Conservation (phyloP, 2,113 vertebrate genomes). For the Leiothrix lutea region DNA sequence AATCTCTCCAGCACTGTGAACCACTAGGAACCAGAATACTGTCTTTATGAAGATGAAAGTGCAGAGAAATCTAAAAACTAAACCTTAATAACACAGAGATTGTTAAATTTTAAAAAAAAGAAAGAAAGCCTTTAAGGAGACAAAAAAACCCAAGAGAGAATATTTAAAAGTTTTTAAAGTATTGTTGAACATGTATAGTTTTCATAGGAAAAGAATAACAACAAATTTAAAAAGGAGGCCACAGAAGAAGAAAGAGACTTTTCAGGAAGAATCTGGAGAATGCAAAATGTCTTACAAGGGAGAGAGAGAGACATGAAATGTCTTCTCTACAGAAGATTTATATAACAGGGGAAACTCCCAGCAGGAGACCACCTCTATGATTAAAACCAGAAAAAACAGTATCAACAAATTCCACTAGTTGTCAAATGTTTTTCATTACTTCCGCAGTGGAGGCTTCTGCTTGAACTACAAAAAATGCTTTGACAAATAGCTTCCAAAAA, state of each 20-base stretch:
- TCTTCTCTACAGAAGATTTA: conserved; percentile 20
- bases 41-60: not conserved
- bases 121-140: not conserved
- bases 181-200: not conserved
- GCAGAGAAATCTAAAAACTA: not conserved
- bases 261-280: conserved; percentile 14
- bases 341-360: conserved; percentile 25
- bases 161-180: not conserved
- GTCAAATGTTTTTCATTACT: conserved; percentile 56
- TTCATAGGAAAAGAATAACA: not conserved
- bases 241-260: not conserved
- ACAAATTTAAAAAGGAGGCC: not conserved
- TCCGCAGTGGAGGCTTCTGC: conserved; percentile 20
- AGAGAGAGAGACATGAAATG: not conserved
- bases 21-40: not conserved
- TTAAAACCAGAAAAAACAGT: conserved; percentile 49
- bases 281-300: not conserved
- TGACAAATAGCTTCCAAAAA: conserved; percentile 48
- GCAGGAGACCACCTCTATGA: conserved; percentile 48
- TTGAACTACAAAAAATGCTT: conserved; percentile 51
- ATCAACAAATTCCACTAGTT: conserved; percentile 47
- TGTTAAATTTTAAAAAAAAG: not conserved
- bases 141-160: not conserved
- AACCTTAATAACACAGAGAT: not conserved
- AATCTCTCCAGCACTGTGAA: not conserved